Conservation (phyloP, 2,888 invertebrate species). For the Priocnemis perturbator region DNA sequence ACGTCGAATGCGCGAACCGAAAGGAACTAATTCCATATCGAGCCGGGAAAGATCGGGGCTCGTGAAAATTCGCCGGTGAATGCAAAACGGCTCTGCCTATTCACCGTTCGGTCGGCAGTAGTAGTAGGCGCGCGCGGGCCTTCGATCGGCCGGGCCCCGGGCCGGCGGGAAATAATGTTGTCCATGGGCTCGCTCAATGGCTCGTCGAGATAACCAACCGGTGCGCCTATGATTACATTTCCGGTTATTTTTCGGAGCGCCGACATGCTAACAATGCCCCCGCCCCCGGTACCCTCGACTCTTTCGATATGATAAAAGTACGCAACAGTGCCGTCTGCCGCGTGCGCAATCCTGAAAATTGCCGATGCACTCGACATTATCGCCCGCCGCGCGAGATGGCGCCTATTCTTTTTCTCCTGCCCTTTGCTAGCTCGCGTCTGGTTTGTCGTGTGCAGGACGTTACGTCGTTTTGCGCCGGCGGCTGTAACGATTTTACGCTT, state of each 20-base stretch:
- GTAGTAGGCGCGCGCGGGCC: no score
- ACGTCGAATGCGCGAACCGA: constrained; percentile 1
- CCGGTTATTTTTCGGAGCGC: constrained; percentile 16
- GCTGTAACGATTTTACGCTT: no score
- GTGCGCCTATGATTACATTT: constrained; percentile 13
- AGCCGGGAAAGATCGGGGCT: neutral
- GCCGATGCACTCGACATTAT: constrained; percentile 6
- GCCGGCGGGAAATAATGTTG: constrained; percentile 9
- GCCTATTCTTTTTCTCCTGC: neutral
- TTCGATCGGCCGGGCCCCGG: no score
- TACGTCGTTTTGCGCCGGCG: no score
- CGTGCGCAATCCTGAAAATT: constrained; percentile 7
- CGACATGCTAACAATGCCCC: constrained; percentile 4
- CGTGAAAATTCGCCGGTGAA: neutral
- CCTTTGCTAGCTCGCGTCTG: neutral
- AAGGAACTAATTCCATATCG: constrained; percentile 34
- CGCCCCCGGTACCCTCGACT: no score
- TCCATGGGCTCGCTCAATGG: constrained; percentile 4
- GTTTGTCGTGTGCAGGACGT: no score
- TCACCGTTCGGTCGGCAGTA: no score
- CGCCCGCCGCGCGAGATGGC: no score
- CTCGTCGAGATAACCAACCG: constrained; percentile 9
- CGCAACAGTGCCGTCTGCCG: neutral
- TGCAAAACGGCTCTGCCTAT: no score
- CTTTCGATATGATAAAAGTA: neutral